Evolutionary conservation across 1,140 invertebrate species (phyloP).

Genomic region (Augochlora pura): DNA sequence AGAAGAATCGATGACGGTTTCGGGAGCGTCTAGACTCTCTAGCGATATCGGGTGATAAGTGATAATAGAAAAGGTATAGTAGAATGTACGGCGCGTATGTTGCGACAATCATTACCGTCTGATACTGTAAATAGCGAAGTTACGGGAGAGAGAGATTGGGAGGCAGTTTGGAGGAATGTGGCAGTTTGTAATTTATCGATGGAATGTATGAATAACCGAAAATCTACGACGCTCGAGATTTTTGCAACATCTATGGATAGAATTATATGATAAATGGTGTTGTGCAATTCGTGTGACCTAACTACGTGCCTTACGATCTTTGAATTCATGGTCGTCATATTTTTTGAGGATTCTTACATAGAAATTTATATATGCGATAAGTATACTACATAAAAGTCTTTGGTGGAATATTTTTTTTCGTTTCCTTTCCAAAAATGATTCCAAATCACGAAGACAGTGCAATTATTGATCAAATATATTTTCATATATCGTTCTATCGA

Average conservation of each 20-base stretch:
- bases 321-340: constrained; percentile 13
- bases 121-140: constrained; percentile 34
- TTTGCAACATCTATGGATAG: constrained; percentile 11
- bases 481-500: background rate
- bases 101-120: constrained; percentile 30
- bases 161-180: background rate
- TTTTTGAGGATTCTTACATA: constrained; percentile 14
- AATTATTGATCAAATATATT: background rate
- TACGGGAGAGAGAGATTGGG: background rate
- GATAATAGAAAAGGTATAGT: background rate
- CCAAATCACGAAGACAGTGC: background rate
- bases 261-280: background rate
- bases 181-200: constrained; percentile 18
- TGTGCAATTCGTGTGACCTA: constrained; percentile 29
- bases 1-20: background rate
- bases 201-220: background rate
- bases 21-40: background rate
- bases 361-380: background rate
- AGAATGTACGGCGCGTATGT: background rate
- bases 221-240: background rate
- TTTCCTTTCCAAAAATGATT: background rate
- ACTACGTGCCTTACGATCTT: constrained; percentile 42
- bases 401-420: background rate
- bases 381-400: background rate
- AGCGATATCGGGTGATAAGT: background rate